A percentile compares a stretch with the other conserved stretches of the same genome.
Conservation (phyloP, 2,888 invertebrate genomes). For the Sesamia inferens region DNA sequence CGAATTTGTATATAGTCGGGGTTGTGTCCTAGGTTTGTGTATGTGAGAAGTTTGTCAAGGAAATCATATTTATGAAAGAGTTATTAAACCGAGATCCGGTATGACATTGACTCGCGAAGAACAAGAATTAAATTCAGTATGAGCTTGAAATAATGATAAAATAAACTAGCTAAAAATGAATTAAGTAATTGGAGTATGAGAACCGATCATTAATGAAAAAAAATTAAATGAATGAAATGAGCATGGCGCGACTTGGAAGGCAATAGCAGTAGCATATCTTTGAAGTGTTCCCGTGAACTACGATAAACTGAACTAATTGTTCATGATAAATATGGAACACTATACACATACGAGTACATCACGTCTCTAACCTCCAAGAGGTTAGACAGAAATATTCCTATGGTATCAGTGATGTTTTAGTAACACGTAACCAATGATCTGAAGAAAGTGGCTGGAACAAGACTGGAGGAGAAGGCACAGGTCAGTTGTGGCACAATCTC, state of each 20-base stretch:
- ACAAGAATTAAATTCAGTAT: background rate
- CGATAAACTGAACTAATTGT: no score
- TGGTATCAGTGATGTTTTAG: background rate
- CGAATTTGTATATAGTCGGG: constrained; percentile 15
- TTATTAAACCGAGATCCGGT: background rate
- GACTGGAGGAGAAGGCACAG: background rate
- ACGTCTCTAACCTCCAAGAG: no score
- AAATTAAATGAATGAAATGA: background rate
- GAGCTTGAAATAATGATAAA: background rate
- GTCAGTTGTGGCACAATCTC: background rate
- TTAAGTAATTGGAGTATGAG: background rate
- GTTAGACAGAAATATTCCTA: background rate
- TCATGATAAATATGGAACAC: background rate
- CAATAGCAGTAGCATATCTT: background rate
- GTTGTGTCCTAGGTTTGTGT: constrained; percentile 13
- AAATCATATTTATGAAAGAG: background rate
- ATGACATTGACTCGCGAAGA: background rate
- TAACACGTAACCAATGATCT: background rate
- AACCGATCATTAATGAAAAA: background rate
- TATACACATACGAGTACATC: background rate
- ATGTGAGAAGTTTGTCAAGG: background rate
- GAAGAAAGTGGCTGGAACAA: background rate
- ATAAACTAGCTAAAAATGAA: background rate
- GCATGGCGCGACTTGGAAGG: no score
- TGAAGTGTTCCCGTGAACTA: background rate